Conservation (phyloP, 2,888 invertebrate species). For the Agriopis leucophaearia region DNA sequence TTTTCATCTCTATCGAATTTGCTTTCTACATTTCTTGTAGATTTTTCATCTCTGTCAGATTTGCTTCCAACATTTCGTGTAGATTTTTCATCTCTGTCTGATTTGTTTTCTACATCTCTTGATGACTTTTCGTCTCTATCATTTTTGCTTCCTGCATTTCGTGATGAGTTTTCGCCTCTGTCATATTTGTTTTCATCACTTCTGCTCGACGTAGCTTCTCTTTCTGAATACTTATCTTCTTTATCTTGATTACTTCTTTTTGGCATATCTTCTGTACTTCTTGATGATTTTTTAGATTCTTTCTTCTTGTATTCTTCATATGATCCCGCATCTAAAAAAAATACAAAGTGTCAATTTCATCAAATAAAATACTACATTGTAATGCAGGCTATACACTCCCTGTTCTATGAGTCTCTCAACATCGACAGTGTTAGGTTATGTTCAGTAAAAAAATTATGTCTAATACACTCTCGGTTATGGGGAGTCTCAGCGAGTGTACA, state of each 20-base stretch:
- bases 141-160: conserved; percentile 34
- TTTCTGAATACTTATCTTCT: conserved; percentile 4
- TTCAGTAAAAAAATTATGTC: not conserved
- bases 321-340: conserved; percentile 87
- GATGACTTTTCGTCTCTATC: conserved; percentile 41
- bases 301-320: conserved; percentile 90
- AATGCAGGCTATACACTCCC: not conserved
- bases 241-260: conserved; percentile 50
- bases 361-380: not conserved
- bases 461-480: not conserved
- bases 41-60: conserved; percentile 40
- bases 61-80: conserved; percentile 32
- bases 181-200: conserved; percentile 13
- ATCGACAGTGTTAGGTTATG: not conserved
- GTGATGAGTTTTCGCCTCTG: conserved; percentile 34
- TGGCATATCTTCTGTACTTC: conserved; percentile 59
- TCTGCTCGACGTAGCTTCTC: conserved; percentile 2
- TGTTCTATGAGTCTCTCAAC: not conserved
- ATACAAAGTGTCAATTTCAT: not conserved
- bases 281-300: conserved; percentile 68
- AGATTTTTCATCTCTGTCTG: conserved; percentile 40
- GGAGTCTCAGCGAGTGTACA: not conserved
- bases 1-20: conserved; percentile 34
- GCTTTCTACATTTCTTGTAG: conserved; percentile 34
- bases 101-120: conserved; percentile 34